Conservation (phyloP, 2,888 invertebrate species). For the Oxyteleia sp. region DNA sequence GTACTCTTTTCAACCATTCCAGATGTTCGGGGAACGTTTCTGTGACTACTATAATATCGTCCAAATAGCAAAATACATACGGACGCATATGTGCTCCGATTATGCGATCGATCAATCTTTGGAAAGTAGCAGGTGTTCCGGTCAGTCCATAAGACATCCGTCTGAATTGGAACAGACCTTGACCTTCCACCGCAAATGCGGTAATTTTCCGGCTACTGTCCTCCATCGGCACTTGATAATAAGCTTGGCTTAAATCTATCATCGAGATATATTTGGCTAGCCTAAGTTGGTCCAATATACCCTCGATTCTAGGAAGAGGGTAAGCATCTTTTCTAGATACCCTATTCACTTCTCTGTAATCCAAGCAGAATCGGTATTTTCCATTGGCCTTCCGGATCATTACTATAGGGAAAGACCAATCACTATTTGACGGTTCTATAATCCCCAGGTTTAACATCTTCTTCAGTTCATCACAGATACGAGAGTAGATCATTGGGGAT, state of each 20-base stretch:
- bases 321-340: constrained; percentile 74
- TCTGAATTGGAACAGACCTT: constrained; percentile 77
- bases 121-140: too few relatives aligned
- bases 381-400: constrained; percentile 78
- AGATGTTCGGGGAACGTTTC: constrained; percentile 19
- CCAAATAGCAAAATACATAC: constrained; percentile 48
- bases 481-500: constrained; percentile 12
- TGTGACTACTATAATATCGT: constrained; percentile 61
- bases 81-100: not conserved
- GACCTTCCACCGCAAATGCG: constrained; percentile 63
- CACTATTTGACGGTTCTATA: constrained; percentile 61
- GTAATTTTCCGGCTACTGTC: not conserved
- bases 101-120: not conserved
- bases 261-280: constrained; percentile 16
- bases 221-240: constrained; percentile 77
- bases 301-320: not conserved
- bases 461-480: constrained; percentile 76
- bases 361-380: constrained; percentile 78
- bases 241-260: constrained; percentile 44
- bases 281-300: not conserved
- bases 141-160: constrained; percentile 79
- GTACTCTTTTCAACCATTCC: not conserved
- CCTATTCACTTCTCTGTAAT: constrained; percentile 75
- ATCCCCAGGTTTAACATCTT: constrained; percentile 78
- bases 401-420: constrained; percentile 79